These are phyloP conservation scores for Tinamus guttatus DNA, from an alignment of 2,113 vertebrate species.

Conservation along the genomic window DNA sequence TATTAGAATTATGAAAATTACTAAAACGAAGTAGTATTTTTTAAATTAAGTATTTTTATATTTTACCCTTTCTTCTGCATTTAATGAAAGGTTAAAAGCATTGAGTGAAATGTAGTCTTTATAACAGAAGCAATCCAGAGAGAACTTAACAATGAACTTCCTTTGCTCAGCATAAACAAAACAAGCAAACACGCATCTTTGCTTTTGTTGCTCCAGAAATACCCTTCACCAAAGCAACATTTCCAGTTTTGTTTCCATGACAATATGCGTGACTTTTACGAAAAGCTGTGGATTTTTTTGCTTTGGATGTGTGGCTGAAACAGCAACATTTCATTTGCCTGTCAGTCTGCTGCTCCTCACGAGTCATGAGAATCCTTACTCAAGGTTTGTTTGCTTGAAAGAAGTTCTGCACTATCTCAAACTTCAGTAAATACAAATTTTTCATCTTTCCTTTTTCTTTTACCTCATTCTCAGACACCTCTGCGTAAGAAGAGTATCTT, in stretches of 20 bases:
- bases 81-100: background rate
- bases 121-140: background rate
- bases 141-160: background rate
- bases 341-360: background rate
- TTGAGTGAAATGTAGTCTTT: background rate
- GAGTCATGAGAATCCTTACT: background rate
- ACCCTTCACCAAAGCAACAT: constrained; percentile 8
- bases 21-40: background rate
- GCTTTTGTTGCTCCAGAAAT: constrained; percentile 8
- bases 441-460: background rate
- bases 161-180: background rate
- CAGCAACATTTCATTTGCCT: background rate
- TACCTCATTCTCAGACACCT: background rate
- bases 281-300: constrained; percentile 23
- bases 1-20: background rate
- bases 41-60: background rate
- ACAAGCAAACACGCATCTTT: constrained; percentile 17
- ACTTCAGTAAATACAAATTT: background rate
- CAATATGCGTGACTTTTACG: constrained; percentile 39
- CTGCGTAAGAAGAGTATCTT: background rate
- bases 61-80: background rate
- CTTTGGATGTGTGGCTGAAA: background rate
- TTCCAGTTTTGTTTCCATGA: constrained; percentile 62
- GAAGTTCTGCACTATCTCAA: background rate
- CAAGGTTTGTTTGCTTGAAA: background rate